Percentiles rank a stretch among this genome's conserved stretches.
Evolutionary conservation across 1,140 invertebrate genomes (phyloP).

Genomic region (Drosophila kepulauana): DNA sequence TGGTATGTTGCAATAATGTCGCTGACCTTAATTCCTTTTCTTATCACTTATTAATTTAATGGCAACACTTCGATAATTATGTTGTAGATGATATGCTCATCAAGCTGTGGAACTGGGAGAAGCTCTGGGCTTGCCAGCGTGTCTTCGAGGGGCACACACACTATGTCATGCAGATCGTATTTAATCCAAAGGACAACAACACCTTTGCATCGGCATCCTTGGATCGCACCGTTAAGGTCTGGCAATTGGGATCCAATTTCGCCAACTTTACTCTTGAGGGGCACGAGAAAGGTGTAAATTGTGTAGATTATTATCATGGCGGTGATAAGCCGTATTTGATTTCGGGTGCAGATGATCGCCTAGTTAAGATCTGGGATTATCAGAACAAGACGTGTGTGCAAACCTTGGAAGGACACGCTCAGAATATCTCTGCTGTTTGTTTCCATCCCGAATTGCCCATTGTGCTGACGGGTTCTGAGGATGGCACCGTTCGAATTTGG

Average conservation of each 20-base stretch:
- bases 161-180: slow-evolving; percentile 99
- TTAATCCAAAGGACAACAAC: slow-evolving; percentile 99
- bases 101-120: slow-evolving; percentile 99
- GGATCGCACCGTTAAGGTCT: slow-evolving; percentile 98
- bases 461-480: slow-evolving; percentile 98
- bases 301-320: slow-evolving; percentile 99
- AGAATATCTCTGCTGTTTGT: slow-evolving; percentile 96
- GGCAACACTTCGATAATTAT: not conserved
- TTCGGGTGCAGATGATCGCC: slow-evolving; percentile 98
- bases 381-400: slow-evolving; percentile 99
- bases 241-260: slow-evolving; percentile 98
- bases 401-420: slow-evolving; percentile 97
- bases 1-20: slow-evolving; percentile 87
- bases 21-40: not conserved
- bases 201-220: slow-evolving; percentile 99
- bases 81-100: slow-evolving; percentile 97
- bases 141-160: slow-evolving; percentile 99
- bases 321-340: slow-evolving; percentile 99
- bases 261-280: slow-evolving; percentile 99
- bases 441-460: slow-evolving; percentile 99
- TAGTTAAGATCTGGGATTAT: slow-evolving; percentile 99
- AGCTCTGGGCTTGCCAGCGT: slow-evolving; percentile 98
- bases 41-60: too few species aligned
- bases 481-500: slow-evolving; percentile 98
- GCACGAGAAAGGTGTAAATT: slow-evolving; percentile 99